A percentile compares a stretch with the other conserved stretches of the same genome.
phyloP scores from a whole-genome alignment of 2,113 vertebrate genomes.

The Anseranas semipalmata region DNA sequence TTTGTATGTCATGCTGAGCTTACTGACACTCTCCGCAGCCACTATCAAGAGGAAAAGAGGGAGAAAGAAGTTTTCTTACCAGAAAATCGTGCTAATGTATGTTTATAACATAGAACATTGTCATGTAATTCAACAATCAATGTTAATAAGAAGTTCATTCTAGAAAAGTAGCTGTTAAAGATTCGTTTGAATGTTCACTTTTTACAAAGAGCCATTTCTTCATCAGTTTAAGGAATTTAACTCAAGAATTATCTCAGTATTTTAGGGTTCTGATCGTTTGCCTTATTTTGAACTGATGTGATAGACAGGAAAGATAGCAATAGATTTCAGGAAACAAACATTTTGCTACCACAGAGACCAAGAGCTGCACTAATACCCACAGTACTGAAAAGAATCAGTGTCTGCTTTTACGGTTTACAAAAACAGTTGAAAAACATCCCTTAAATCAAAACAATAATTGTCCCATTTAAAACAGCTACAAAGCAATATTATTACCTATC shows the following conservation, averaged over 20 bases:
- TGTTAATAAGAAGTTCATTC: neutral
- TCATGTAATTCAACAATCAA: neutral
- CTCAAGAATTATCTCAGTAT: conserved; percentile 22
- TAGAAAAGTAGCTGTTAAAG: conserved; percentile 1
- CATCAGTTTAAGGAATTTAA: neutral
- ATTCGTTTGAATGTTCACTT: conserved; percentile 21
- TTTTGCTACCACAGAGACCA: neutral
- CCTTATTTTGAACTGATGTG: neutral
- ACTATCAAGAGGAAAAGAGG: neutral
- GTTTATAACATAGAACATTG: conserved; percentile 20
- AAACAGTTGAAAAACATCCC: neutral
- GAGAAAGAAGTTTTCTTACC: neutral
- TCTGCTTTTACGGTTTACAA: neutral
- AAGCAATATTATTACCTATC: neutral
- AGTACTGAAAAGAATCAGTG: neutral
- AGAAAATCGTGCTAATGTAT: neutral
- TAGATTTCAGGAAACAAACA: neutral
- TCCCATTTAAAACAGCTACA: neutral
- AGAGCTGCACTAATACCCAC: neutral
- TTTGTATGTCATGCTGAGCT: neutral
- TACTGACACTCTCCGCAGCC: neutral
- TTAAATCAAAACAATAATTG: neutral
- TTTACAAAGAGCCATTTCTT: neutral
- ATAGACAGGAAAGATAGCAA: neutral
- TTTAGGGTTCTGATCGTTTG: neutral